Conservation (phyloP, 2,113 vertebrate species). For the Gymnogyps californianus region DNA sequence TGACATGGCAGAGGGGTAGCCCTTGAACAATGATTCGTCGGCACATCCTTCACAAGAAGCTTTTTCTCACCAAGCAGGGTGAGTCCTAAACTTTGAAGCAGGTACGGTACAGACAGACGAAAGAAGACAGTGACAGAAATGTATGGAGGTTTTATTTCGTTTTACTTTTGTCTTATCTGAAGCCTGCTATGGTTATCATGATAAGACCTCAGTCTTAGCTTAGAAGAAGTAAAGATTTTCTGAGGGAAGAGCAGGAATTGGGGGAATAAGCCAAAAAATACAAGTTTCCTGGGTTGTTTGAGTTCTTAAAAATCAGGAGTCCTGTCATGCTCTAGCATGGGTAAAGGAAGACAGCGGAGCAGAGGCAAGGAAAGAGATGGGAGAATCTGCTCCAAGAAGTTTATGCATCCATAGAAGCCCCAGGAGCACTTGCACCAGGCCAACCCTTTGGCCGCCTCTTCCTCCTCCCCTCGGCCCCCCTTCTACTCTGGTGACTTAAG, state of each 20-base stretch:
- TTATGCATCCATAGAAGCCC: neutral
- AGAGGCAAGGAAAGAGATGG: neutral
- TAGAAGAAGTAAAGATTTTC: neutral
- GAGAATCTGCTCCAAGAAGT: neutral
- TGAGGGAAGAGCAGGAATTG: neutral
- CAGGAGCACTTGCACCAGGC: neutral
- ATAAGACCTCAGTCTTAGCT: neutral
- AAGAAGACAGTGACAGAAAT: neutral
- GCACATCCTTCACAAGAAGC: neutral
- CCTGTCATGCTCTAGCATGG: neutral
- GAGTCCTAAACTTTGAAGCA: neutral
- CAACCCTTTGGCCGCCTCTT: neutral
- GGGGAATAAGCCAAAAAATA: neutral
- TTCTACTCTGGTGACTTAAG: neutral
- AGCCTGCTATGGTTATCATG: neutral
- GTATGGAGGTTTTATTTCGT: neutral
- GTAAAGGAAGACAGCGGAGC: neutral
- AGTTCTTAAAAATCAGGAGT: neutral
- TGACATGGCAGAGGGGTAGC: neutral
- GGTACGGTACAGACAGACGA: neutral
- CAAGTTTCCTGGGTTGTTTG: neutral
- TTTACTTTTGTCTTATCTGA: neutral
- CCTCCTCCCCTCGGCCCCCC: rapidly evolving
- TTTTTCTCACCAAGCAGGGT: neutral
- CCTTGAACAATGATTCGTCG: neutral